Evolutionary conservation across 1,140 invertebrate genomes (phyloP).

Genomic region (Acromyrmex echinatior): DNA sequence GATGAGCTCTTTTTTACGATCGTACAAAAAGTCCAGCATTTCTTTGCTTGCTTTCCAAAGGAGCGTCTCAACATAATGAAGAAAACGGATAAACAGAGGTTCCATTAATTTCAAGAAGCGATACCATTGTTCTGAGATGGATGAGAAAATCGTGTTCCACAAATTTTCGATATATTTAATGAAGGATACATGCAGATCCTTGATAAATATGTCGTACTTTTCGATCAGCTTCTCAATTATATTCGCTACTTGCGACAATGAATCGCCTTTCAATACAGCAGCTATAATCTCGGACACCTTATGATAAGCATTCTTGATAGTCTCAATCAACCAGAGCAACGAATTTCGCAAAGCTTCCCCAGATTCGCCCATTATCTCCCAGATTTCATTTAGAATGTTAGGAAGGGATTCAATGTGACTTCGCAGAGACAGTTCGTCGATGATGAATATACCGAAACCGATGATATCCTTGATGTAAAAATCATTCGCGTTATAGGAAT

Average conservation of each 20-base stretch:
- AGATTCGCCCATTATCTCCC: conserved; percentile 94
- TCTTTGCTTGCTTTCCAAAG: conserved; percentile 91
- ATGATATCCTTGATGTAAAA: conserved; percentile 94
- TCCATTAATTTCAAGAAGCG: conserved; percentile 90
- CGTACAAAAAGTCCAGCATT: conserved; percentile 92
- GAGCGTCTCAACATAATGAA: conserved; percentile 92
- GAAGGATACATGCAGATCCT: conserved; percentile 92
- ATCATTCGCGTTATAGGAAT: conserved; percentile 93
- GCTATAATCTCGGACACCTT: conserved; percentile 90
- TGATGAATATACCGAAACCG: conserved; percentile 89
- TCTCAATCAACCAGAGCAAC: conserved; percentile 91
- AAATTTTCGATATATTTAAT: conserved; percentile 91
- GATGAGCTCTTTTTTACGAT: conserved; percentile 91
- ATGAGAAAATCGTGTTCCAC: conserved; percentile 89
- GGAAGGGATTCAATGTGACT: conserved; percentile 92
- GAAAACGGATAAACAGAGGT: conserved; percentile 91
- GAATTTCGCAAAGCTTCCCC: conserved; percentile 92
- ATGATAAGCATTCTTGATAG: conserved; percentile 90
- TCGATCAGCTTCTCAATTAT: conserved; percentile 90
- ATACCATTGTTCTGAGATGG: conserved; percentile 90
- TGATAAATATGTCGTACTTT: conserved; percentile 92
- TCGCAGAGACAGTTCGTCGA: conserved; percentile 92
- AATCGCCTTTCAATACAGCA: conserved; percentile 91
- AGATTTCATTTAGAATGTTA: conserved; percentile 92
- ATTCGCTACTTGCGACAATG: conserved; percentile 89